A percentile compares a stretch with the other conserved stretches of the same genome.
phyloP scores from a whole-genome alignment of 2,888 invertebrate genomes.

The Pyralis farinalis region DNA sequence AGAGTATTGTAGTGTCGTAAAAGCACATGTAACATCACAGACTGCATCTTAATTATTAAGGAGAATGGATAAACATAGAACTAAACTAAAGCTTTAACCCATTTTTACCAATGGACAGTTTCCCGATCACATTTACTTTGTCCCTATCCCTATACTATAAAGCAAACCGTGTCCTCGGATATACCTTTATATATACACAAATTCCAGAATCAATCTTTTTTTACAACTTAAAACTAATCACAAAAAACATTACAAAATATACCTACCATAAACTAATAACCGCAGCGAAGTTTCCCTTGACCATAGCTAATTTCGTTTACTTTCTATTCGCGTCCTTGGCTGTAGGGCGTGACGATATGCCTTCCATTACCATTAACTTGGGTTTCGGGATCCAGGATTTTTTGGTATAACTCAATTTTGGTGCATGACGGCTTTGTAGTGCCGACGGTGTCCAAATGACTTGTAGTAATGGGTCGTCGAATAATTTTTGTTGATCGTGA shows the following conservation, averaged over 20 bases:
- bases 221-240: not conserved
- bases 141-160: too few species aligned
- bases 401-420: conserved; percentile 13
- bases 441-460: conserved; percentile 2
- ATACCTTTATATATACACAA: too few species aligned
- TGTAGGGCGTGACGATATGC: conserved; percentile 1
- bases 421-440: conserved; percentile 7
- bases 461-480: not conserved
- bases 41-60: too few species aligned
- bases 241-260: conserved; percentile 2
- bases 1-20: too few species aligned
- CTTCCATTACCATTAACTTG: conserved; percentile 2
- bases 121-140: too few species aligned
- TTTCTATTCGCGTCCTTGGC: conserved; percentile 16
- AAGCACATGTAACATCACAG: too few species aligned
- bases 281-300: conserved; percentile 7
- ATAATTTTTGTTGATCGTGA: conserved; percentile 1
- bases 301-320: conserved; percentile 13
- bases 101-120: too few species aligned
- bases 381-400: conserved; percentile 4
- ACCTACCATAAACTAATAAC: conserved; percentile 1
- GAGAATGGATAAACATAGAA: too few species aligned
- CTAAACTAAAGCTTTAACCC: too few species aligned
- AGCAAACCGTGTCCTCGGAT: too few species aligned
- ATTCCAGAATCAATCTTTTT: not conserved